Evolutionary conservation across 2,797 vertebrate genomes (phyloP).

Genomic region (Propithecus deckenii): DNA sequence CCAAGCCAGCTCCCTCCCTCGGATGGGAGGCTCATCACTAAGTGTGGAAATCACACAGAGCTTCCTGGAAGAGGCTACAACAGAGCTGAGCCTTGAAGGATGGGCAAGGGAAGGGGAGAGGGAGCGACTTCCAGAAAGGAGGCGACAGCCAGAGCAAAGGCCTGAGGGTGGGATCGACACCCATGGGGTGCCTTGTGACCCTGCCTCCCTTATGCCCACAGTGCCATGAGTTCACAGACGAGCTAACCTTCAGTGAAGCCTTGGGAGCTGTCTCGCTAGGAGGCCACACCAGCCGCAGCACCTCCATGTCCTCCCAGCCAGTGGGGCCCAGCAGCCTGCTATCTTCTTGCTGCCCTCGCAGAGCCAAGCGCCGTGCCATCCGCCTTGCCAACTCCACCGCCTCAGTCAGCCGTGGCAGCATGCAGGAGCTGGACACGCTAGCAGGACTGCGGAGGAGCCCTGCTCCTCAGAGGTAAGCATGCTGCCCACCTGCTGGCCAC

Average conservation of each 20-base stretch:
- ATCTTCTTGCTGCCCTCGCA: constrained; percentile 91
- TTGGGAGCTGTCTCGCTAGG: constrained; percentile 91
- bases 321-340: constrained; percentile 83
- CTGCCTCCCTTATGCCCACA: constrained; percentile 63
- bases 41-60: not conserved
- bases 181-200: not conserved
- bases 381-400: constrained; percentile 93
- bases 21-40: not conserved
- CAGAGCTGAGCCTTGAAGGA: constrained; percentile 33
- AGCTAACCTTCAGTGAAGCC: constrained; percentile 89
- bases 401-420: constrained; percentile 91
- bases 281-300: constrained; percentile 92
- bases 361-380: constrained; percentile 90
- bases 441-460: constrained; percentile 84
- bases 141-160: not conserved
- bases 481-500: not conserved
- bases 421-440: constrained; percentile 93
- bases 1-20: not conserved
- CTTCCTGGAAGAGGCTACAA: constrained; percentile 44
- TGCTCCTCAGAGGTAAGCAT: constrained; percentile 84
- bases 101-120: constrained; percentile 1
- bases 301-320: constrained; percentile 91
- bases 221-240: constrained; percentile 89
- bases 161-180: not conserved
- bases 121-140: not conserved